Conservation (phyloP, 2,888 invertebrate genomes). For the Bombylius major region DNA sequence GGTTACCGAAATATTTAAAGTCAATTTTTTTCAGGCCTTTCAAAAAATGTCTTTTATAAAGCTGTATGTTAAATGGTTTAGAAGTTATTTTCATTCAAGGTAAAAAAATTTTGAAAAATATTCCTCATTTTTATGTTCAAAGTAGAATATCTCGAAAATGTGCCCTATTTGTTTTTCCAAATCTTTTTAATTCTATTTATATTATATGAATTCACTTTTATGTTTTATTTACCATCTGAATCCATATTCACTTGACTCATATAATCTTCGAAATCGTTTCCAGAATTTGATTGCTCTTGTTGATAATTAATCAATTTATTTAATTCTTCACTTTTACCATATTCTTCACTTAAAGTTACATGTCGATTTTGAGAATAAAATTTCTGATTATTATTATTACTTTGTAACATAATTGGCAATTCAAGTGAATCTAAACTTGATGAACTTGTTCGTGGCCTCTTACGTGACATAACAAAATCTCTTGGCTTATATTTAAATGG, state of each 20-base stretch:
- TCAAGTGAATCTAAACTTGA: conserved; percentile 25
- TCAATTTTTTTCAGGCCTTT: no score
- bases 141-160: no score
- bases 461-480: conserved; percentile 33
- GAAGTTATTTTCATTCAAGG: no score
- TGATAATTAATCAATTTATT: neutral
- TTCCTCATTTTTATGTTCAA: no score
- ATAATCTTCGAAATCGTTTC: neutral
- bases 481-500: conserved; percentile 57
- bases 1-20: no score
- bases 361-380: neutral
- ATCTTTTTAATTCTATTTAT: no score
- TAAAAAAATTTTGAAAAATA: no score
- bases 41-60: no score
- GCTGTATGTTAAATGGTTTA: no score
- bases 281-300: neutral
- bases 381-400: neutral
- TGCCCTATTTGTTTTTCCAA: no score
- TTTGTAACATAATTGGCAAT: conserved; percentile 25
- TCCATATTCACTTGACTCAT: conserved; percentile 3
- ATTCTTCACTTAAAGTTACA: conserved; percentile 23
- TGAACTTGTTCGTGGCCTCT: conserved; percentile 24
- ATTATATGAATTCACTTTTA: neutral
- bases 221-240: conserved; percentile 9
- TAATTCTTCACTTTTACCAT: conserved; percentile 16